Evolutionary conservation across 2,797 vertebrate species (phyloP), one percentile per base, ranked within the genome.

Genomic region (Benthosema pterotum): DNA sequence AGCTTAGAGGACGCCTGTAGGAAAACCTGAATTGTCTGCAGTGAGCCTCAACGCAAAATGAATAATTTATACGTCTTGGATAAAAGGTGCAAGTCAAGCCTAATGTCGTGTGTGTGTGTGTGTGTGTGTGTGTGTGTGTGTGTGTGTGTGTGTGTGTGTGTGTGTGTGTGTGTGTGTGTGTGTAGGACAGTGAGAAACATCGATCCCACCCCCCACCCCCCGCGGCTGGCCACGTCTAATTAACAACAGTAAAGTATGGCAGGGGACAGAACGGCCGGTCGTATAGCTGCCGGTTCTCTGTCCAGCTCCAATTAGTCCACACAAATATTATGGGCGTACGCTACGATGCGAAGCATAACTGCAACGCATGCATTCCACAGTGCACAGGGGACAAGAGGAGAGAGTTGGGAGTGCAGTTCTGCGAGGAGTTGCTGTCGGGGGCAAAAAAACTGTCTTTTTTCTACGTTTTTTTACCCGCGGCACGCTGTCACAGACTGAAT

Each of bases 211-310:
- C 22, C 19, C 16, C 57, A 47, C 47, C 62, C 14, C 18, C 51
- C 60, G 63, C 9, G 48, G 55, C 16, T 0, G 58, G 51, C 51
- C 60, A 60, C 9, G 48, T 58, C 16, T 0, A 61, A 54, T 71
- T 60, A 57, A 51, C 6, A 52, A 28, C 32, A 53, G 11, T 42
- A 55, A 55, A 69, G 67, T 42, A 42, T 13, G 25, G 25, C 42
- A 54, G 11, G 11, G 15, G 22, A 57, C 48, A 48, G 42, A 16
- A 56, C 14, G 56, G 42, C 14, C 13, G 12, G 6, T 18, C 7
- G 43, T 15, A 47, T 15, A n/a, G 19, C 42, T 11, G n/a, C n/a
- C 18, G 42, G 32, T 11, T 57, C 42, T 14, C n/a, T 46, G 16
- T 46, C 56, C 18, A 57, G 19, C 5, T 42, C 32, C 32, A 38